Evolutionary conservation across 2,888 invertebrate genomes (phyloP).

Genomic region (Boloria euphrosyne): DNA sequence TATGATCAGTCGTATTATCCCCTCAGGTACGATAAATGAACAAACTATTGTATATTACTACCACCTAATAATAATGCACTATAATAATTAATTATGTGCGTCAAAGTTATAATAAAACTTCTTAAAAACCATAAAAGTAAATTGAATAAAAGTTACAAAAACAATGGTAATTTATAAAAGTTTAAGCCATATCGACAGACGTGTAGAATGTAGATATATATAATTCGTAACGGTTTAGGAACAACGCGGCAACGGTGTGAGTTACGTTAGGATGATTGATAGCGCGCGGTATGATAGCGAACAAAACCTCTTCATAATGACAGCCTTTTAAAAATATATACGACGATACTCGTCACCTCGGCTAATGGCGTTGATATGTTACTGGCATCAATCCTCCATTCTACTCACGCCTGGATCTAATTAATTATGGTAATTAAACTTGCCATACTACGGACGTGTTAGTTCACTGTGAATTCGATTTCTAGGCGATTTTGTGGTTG

Average conservation of each 20-base stretch:
- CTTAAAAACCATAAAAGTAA: too few relatives aligned
- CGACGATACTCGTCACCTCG: slow-evolving; percentile 66
- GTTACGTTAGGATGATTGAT: slow-evolving; percentile 70
- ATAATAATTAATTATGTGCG: too few relatives aligned
- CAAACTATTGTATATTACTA: too few relatives aligned
- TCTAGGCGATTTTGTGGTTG: slow-evolving; percentile 49
- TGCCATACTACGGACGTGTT: slow-evolving; percentile 57
- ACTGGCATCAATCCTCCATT: slow-evolving; percentile 77
- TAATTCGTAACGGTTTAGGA: slow-evolving; percentile 60
- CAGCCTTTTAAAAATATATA: slow-evolving; percentile 66
- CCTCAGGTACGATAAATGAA: too few relatives aligned
- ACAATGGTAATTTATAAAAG: slow-evolving; percentile 12
- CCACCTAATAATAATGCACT: too few relatives aligned
- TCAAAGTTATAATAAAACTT: too few relatives aligned
- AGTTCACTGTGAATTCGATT: slow-evolving; percentile 50
- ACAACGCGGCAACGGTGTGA: slow-evolving; percentile 51
- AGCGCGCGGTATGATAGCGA: slow-evolving; percentile 60
- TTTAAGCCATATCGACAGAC: slow-evolving; percentile 37
- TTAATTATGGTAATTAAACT: slow-evolving; percentile 80
- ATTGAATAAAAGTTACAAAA: background rate
- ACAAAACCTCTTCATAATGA: slow-evolving; percentile 72
- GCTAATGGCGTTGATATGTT: slow-evolving; percentile 74
- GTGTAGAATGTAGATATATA: slow-evolving; percentile 30
- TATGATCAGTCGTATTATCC: too few relatives aligned
- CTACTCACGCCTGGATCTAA: slow-evolving; percentile 76